phyloP scores from a whole-genome alignment of 2,113 vertebrate genomes.

The Narcine bancroftii region DNA sequence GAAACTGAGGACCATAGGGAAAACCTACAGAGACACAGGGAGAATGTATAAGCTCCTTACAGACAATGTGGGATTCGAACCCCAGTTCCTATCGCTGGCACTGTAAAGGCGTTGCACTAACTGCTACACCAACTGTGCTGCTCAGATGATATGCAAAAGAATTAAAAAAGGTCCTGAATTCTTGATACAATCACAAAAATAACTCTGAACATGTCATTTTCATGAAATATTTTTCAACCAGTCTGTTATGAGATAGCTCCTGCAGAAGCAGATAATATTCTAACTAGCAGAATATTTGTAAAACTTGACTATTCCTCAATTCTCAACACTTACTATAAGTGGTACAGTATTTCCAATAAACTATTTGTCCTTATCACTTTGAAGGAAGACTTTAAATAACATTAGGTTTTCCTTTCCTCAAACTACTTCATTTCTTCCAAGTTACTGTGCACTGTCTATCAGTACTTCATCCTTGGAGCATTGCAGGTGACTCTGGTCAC shows the following conservation, averaged over 20 bases:
- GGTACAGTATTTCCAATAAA: too few species aligned
- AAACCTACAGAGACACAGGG: too few species aligned
- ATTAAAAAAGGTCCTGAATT: neutral
- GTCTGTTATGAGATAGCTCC: neutral
- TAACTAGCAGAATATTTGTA: neutral
- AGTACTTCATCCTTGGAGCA: neutral
- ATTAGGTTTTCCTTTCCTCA: neutral
- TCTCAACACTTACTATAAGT: neutral
- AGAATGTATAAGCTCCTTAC: too few species aligned
- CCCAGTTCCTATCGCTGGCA: too few species aligned
- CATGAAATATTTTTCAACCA: neutral
- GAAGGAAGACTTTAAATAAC: neutral
- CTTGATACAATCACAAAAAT: neutral
- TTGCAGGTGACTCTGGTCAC: neutral
- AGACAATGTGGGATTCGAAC: too few species aligned
- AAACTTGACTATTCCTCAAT: neutral
- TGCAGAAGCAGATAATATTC: too few species aligned
- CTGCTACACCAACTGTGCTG: too few species aligned
- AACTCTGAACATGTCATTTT: neutral
- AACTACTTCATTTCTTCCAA: neutral
- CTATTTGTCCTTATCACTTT: neutral
- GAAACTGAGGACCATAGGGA: too few species aligned
- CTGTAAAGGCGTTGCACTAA: too few species aligned
- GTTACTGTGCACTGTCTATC: neutral
- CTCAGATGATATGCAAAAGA: neutral